These are phyloP conservation scores for Pyrrhia umbra DNA, from an alignment of 2,888 invertebrate species.

Conservation along the genomic window DNA sequence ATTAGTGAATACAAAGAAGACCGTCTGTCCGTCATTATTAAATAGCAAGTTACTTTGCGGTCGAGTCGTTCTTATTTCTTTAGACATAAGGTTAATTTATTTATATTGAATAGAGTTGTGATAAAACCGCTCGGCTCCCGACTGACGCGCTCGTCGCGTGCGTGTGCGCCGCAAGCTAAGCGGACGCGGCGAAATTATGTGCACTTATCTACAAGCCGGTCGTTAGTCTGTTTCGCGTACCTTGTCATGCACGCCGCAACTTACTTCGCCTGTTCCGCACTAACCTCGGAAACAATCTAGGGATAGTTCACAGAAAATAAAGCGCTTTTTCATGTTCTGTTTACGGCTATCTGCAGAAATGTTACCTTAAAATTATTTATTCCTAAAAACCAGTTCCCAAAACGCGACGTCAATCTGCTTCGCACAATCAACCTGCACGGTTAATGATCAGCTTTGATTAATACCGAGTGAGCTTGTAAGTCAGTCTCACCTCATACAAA, in stretches of 20 bases:
- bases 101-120: slow-evolving; percentile 58
- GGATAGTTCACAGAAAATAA: slow-evolving; percentile 4
- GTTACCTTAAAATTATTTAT: slow-evolving; percentile 12
- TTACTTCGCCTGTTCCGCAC: slow-evolving; percentile 49
- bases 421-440: slow-evolving; percentile 57
- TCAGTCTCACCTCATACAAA: slow-evolving; percentile 67
- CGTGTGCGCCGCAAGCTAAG: slow-evolving; percentile 83
- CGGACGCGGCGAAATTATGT: slow-evolving; percentile 86
- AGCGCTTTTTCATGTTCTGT: slow-evolving; percentile 1
- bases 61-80: slow-evolving; percentile 54
- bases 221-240: slow-evolving; percentile 79
- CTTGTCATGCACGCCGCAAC: slow-evolving; percentile 71
- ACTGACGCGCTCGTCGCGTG: slow-evolving; percentile 81
- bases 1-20: slow-evolving; percentile 75
- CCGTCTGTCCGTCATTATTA: slow-evolving; percentile 72
- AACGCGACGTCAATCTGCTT: slow-evolving; percentile 50
- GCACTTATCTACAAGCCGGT: slow-evolving; percentile 81
- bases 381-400: slow-evolving; percentile 40
- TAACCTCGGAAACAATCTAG: slow-evolving; percentile 16
- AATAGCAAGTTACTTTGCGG: slow-evolving; percentile 50
- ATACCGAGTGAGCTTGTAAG: slow-evolving; percentile 66
- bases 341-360: slow-evolving; percentile 17
- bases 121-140: slow-evolving; percentile 73
- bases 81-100: slow-evolving; percentile 64
- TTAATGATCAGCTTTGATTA: slow-evolving; percentile 74